phyloP scores from a whole-genome alignment of 2,113 vertebrate genomes.

The Gambusia holbrooki region DNA sequence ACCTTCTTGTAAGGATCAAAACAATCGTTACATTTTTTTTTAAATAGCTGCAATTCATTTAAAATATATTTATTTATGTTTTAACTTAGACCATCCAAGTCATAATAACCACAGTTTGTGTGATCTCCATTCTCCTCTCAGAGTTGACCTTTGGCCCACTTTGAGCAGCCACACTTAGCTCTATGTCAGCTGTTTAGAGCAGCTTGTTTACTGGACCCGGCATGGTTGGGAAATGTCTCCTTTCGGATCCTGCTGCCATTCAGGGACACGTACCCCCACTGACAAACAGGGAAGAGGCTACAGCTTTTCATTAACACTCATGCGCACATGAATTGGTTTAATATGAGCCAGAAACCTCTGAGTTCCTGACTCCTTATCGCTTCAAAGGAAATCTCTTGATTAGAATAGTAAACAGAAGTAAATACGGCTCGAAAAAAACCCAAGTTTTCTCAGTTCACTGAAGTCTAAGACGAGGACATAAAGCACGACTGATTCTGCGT shows the following conservation, averaged over 20 bases:
- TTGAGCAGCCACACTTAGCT: conserved; percentile 43
- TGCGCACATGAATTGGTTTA: background rate
- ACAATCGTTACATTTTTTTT: background rate
- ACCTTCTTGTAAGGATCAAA: background rate
- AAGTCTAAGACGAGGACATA: background rate
- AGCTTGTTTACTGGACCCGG: conserved; percentile 45
- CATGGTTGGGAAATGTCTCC: conserved; percentile 25
- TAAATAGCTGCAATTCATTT: background rate
- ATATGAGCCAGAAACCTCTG: background rate
- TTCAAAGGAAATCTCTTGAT: conserved; percentile 18
- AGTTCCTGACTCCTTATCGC: conserved; percentile 14
- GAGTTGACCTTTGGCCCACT: conserved; percentile 71
- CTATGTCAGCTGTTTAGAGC: conserved; percentile 62
- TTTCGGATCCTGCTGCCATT: conserved; percentile 5
- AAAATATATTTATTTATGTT: background rate
- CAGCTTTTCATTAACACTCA: background rate
- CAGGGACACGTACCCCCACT: background rate
- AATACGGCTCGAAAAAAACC: background rate
- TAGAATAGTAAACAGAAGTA: conserved; percentile 16
- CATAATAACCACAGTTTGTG: conserved; percentile 1
- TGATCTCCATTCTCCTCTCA: conserved; percentile 8
- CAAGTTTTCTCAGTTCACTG: background rate
- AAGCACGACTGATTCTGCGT: background rate
- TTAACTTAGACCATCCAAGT: background rate
- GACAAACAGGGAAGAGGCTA: background rate